Conservation (phyloP, 2,888 invertebrate genomes). For the Tachina lurida region DNA sequence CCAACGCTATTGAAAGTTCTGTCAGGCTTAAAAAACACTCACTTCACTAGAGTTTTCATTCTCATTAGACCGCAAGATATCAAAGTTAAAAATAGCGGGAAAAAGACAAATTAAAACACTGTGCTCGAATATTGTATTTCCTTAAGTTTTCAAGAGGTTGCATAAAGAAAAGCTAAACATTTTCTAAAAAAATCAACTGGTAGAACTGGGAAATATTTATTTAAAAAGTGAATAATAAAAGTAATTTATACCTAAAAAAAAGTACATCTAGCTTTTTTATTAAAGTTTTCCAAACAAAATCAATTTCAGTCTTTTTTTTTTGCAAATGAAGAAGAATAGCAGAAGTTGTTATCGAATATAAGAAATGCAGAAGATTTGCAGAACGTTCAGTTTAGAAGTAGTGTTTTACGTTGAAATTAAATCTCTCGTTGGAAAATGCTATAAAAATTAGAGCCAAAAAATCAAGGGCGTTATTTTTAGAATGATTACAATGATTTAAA, state of each 20-base stretch:
- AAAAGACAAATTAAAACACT: constrained; percentile 27
- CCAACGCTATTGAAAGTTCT: too few relatives aligned
- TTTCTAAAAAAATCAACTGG: constrained; percentile 22
- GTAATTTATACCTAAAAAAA: constrained; percentile 53
- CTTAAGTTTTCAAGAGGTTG: background rate
- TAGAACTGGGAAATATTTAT: constrained; percentile 27
- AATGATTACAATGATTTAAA: constrained; percentile 62
- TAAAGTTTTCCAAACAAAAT: constrained; percentile 38
- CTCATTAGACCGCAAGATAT: background rate
- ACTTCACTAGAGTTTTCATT: too few relatives aligned
- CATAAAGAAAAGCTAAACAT: constrained; percentile 32
- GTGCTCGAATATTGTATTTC: constrained; percentile 16
- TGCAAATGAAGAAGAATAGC: constrained; percentile 22
- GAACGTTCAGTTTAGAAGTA: constrained; percentile 52
- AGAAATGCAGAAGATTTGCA: constrained; percentile 56
- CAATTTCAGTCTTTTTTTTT: constrained; percentile 51
- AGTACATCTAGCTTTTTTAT: constrained; percentile 26
- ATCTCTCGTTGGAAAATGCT: constrained; percentile 64
- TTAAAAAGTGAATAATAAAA: constrained; percentile 23
- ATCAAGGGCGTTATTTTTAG: constrained; percentile 69
- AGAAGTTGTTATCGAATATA: constrained; percentile 26
- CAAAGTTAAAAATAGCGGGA: background rate
- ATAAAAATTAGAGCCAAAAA: constrained; percentile 71
- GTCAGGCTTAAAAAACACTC: too few relatives aligned
- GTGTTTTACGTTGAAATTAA: constrained; percentile 50